Evolutionary conservation across 2,797 vertebrate genomes (phyloP).

Genomic region (Pangasius sanitwongsei): DNA sequence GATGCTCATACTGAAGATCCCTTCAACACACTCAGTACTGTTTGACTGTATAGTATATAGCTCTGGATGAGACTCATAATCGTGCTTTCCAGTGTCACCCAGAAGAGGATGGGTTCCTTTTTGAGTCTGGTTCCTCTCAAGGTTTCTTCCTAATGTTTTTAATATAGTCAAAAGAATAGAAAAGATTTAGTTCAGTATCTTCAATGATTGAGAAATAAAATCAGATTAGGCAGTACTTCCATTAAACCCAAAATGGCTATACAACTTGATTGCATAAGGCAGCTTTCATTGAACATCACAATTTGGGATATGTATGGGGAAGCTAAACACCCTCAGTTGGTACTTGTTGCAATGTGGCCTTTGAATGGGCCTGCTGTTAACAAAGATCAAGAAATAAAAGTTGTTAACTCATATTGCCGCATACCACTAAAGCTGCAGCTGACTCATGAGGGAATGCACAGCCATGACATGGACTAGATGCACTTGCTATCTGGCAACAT

Average conservation of each 20-base stretch:
- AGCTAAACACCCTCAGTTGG: not conserved
- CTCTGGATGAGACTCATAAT: not conserved
- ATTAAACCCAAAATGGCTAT: not conserved
- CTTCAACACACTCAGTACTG: not conserved
- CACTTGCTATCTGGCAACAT: not conserved
- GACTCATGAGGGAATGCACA: not conserved
- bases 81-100: not conserved
- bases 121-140: not conserved
- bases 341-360: not conserved
- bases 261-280: not conserved
- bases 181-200: not conserved
- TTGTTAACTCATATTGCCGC: not conserved
- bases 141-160: not conserved
- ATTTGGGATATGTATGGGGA: not conserved
- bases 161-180: not conserved
- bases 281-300: not conserved
- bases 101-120: not conserved
- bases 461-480: not conserved
- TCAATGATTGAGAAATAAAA: constrained; percentile 2
- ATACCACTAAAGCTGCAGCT: not conserved
- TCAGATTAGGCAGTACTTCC: not conserved
- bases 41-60: not conserved
- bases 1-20: not conserved
- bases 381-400: constrained; percentile 2
- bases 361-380: not conserved